These are phyloP conservation scores for Caiman crocodilus DNA, from an alignment of 2,797 vertebrate species.

Conservation along the genomic window DNA sequence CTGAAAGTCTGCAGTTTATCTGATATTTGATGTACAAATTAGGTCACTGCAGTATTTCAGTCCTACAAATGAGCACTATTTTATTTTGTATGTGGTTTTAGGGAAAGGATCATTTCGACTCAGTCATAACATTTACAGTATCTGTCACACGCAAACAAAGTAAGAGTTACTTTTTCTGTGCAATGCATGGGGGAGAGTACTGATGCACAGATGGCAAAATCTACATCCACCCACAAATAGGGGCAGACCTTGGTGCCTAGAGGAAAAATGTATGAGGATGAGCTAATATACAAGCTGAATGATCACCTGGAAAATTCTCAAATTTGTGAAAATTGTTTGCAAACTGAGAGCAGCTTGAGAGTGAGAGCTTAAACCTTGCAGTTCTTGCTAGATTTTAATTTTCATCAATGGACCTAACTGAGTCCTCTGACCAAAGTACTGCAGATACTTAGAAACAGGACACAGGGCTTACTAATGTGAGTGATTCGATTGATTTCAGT, in stretches of 20 bases:
- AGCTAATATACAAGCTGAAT: constrained; percentile 46
- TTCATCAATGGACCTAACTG: not conserved
- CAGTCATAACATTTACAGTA: constrained; percentile 50
- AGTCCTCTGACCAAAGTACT: not conserved
- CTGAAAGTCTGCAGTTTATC: not conserved
- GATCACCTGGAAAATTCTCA: constrained; percentile 16
- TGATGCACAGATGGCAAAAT: constrained; percentile 70
- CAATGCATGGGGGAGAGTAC: not conserved
- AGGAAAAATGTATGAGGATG: constrained; percentile 54
- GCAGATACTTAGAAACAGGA: not conserved
- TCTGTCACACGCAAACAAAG: constrained; percentile 44
- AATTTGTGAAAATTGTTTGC: not conserved
- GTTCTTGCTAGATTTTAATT: not conserved
- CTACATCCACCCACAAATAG: constrained; percentile 60
- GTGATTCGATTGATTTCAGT: not conserved
- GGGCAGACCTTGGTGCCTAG: constrained; percentile 67
- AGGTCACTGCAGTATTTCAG: constrained; percentile 14
- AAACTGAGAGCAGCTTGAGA: not conserved
- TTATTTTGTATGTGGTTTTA: constrained; percentile 50
- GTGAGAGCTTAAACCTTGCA: not conserved
- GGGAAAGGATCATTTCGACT: constrained; percentile 65
- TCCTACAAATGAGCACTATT: constrained; percentile 29
- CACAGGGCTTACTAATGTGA: not conserved
- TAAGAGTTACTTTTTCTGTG: constrained; percentile 54
- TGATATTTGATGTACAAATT: not conserved